Percentiles rank a stretch among this genome's conserved stretches.
phyloP scores from a whole-genome alignment of 2,113 vertebrate genomes.

The Hippocampus guttulatus region DNA sequence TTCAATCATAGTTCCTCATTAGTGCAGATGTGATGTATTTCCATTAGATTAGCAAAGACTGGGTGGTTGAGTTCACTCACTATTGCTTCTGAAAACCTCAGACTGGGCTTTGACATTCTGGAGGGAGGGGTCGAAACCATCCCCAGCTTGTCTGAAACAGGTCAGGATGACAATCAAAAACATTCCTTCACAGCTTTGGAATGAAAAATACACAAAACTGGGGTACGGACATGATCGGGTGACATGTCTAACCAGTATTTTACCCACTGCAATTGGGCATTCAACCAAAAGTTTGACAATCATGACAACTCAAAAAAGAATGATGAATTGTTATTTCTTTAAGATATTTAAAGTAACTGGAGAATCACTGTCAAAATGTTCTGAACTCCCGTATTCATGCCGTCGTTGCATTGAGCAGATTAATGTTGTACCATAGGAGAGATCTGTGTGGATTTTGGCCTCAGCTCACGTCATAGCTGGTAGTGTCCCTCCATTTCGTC shows the following conservation, averaged over 20 bases:
- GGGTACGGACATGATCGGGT: background rate
- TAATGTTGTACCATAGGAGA: background rate
- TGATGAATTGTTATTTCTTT: background rate
- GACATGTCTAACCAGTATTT: background rate
- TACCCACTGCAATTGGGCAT: background rate
- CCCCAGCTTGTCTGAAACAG: conserved; percentile 76
- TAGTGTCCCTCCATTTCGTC: background rate
- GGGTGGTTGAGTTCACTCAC: conserved; percentile 73
- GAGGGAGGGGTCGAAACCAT: conserved; percentile 82
- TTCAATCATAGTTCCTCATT: background rate
- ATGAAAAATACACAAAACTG: background rate
- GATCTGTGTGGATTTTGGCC: background rate
- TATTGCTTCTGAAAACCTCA: conserved; percentile 85
- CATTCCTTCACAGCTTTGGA: background rate
- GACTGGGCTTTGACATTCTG: conserved; percentile 85
- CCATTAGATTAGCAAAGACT: background rate
- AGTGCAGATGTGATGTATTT: background rate
- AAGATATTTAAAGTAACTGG: background rate
- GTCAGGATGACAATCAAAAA: conserved; percentile 4
- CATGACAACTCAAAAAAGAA: background rate
- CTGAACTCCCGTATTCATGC: no score
- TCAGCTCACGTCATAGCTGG: background rate
- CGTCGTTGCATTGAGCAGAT: no score
- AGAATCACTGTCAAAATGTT: no score
- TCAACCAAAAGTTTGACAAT: background rate